Evolutionary conservation across 1,140 invertebrate genomes (phyloP), one percentile per base, ranked within the genome.

Genomic region (Frieseomelitta varia): DNA sequence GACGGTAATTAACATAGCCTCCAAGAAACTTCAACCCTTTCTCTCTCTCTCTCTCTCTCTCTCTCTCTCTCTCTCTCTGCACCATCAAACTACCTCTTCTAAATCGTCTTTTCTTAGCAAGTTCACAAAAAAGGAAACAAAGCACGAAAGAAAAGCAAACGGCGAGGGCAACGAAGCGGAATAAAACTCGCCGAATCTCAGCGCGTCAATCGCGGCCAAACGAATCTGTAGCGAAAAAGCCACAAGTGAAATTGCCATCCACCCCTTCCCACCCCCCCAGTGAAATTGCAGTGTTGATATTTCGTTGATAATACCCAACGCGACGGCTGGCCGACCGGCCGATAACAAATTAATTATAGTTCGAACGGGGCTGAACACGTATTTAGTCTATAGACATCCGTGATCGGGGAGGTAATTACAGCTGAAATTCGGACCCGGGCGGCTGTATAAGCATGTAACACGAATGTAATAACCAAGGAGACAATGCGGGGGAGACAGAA

Each of bases 301-400:
- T 51, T 17, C 53, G 58, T 76, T 67, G 78, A 88, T 88, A 79
- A 79, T 58, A 71, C 11, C 56, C n/a, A 76, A 67, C 24, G 79
- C 51, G 74, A 76, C 72, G 63, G 51, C 55, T 34, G 65, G 34
- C 19, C 30, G 68, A n/a, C 24, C 58, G 58, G 55, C 56, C 81
- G 87, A 89, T 89, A 89, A 89, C 88, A 83, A 90, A 89, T 90
- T 90, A 90, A 89, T 90, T 89, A 89, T 85, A 86, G 85, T 53
- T n/a, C 21, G 65, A 39, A 68, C 81, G 51, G 65, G n/a, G 24
- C 61, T 10, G 77, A 34, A 78, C 88, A 73, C 65, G 87, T 87
- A 90, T 88, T 86, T 85, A 79, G 78, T 81, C 85, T 79, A 89
- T 89, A 84, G 81, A 81, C 81, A 81, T 73, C 73, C 76, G 68